These are phyloP conservation scores for Dasypus novemcinctus DNA, from an alignment of 2,113 vertebrate species.

Conservation along the genomic window DNA sequence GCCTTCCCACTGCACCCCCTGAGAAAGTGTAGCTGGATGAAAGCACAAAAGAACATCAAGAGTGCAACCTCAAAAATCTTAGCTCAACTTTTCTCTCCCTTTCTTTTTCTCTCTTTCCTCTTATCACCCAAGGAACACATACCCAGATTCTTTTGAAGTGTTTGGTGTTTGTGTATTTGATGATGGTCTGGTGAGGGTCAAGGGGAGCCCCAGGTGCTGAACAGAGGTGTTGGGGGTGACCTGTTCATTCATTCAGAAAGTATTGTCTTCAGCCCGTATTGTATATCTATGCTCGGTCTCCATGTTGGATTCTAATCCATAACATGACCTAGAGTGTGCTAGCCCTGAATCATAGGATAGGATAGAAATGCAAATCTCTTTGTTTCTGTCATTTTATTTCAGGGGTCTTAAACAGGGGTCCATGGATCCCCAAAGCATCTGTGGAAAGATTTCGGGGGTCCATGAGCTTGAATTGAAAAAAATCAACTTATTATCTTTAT, in stretches of 20 bases:
- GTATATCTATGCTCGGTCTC: not conserved
- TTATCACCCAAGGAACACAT: not conserved
- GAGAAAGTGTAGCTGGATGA: not conserved
- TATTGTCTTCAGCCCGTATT: not conserved
- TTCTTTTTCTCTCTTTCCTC: not conserved
- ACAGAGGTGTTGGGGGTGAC: not conserved
- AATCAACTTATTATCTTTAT: too few species aligned
- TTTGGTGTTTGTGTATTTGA: not conserved
- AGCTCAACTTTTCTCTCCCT: not conserved
- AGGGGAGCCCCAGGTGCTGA: not conserved
- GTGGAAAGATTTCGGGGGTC: too few species aligned
- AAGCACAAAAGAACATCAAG: not conserved
- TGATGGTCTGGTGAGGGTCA: too few species aligned
- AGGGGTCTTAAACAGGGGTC: too few species aligned
- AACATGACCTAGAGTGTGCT: not conserved
- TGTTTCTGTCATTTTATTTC: not conserved
- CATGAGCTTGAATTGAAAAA: too few species aligned
- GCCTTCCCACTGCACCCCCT: too few species aligned
- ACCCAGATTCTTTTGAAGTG: too few species aligned
- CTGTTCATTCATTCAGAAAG: not conserved
- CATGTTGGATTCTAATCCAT: not conserved
- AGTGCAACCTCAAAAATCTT: not conserved
- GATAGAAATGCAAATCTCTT: conserved; percentile 11
- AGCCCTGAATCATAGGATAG: not conserved
- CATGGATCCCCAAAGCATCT: too few species aligned